These are phyloP conservation scores for Bombus polaris DNA, from an alignment of 1,140 invertebrate species.

Conservation along the genomic window DNA sequence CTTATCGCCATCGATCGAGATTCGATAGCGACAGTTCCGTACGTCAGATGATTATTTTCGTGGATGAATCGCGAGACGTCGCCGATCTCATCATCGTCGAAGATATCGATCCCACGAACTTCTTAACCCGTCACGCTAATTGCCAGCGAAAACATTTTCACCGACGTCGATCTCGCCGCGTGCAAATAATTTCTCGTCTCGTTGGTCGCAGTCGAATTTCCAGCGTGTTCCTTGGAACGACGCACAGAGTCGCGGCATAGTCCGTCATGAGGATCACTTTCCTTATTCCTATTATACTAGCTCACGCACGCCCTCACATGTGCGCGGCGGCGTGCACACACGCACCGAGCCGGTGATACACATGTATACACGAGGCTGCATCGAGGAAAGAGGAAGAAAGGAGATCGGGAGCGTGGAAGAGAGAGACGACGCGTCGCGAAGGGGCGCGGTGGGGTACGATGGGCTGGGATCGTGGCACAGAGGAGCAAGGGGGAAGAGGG, in stretches of 20 bases:
- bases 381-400: slow-evolving; percentile 15
- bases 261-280: slow-evolving; percentile 75
- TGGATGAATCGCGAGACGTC: too few relatives aligned
- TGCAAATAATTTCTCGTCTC: slow-evolving; percentile 3
- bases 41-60: neutral
- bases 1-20: neutral
- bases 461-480: neutral
- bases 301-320: slow-evolving; percentile 48
- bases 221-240: neutral
- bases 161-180: neutral
- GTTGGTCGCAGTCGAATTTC: neutral
- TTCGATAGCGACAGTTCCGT: neutral
- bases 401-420: neutral
- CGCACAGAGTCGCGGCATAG: neutral
- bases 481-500: neutral
- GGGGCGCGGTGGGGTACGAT: neutral
- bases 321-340: slow-evolving; percentile 26
- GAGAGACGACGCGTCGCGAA: neutral
- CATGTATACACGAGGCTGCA: slow-evolving; percentile 21
- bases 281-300: slow-evolving; percentile 75
- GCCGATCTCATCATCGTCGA: neutral
- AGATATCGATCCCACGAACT: neutral
- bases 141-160: slow-evolving; percentile 2
- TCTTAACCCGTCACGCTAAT: neutral
- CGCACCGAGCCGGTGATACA: slow-evolving; percentile 63